These are phyloP conservation scores for Pogonus chalceus DNA, from an alignment of 1,140 invertebrate genomes.

Conservation along the genomic window DNA sequence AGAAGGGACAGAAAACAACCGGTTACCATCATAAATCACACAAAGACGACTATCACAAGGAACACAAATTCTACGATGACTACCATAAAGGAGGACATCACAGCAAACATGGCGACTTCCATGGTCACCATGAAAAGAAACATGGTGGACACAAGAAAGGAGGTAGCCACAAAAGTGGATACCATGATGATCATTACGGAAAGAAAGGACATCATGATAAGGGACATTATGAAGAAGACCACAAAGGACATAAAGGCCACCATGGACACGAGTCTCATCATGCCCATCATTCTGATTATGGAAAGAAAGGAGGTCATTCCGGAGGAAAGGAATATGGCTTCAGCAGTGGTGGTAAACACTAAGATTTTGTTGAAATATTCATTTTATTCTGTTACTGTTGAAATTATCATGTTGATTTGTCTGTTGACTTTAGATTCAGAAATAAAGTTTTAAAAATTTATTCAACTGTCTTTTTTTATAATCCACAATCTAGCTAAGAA, in stretches of 20 bases:
- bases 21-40: slow-evolving; percentile 70
- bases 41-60: slow-evolving; percentile 73
- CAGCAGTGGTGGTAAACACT: slow-evolving; percentile 40
- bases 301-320: slow-evolving; percentile 47
- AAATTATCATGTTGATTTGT: background rate
- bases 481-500: too few species aligned
- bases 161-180: slow-evolving; percentile 54
- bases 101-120: slow-evolving; percentile 52
- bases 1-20: slow-evolving; percentile 60
- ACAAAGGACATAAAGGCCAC: slow-evolving; percentile 50
- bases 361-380: slow-evolving; percentile 1
- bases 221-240: slow-evolving; percentile 51
- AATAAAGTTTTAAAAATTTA: background rate
- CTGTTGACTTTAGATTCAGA: background rate
- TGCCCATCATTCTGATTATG: slow-evolving; percentile 47
- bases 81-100: slow-evolving; percentile 61
- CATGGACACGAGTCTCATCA: slow-evolving; percentile 51
- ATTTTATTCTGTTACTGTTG: background rate
- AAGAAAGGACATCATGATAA: slow-evolving; percentile 65
- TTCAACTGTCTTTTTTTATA: too few species aligned
- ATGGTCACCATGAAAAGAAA: slow-evolving; percentile 58
- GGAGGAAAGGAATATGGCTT: slow-evolving; percentile 48
- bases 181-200: slow-evolving; percentile 58
- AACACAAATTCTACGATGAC: slow-evolving; percentile 76
- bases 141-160: slow-evolving; percentile 62